phyloP scores from a whole-genome alignment of 2,888 invertebrate species.

The Tenthredo amoena region DNA sequence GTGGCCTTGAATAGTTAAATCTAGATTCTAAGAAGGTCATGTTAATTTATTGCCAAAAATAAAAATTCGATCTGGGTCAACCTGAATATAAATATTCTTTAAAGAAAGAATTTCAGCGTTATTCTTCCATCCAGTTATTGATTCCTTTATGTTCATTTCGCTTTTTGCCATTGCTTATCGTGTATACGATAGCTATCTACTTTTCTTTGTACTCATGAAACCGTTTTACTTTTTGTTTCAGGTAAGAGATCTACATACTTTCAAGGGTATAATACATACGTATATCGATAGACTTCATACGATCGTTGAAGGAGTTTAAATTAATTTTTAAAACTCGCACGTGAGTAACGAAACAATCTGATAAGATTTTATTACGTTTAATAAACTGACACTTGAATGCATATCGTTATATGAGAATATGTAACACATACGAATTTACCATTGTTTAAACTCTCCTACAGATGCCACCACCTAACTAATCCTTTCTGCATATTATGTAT shows the following conservation, averaged over 20 bases:
- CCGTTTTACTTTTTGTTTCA: constrained; percentile 28
- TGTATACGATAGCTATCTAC: background rate
- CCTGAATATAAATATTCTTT: background rate
- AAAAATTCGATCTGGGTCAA: background rate
- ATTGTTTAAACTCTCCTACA: background rate
- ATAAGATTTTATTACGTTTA: background rate
- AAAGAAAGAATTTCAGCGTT: background rate
- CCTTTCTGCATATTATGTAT: background rate
- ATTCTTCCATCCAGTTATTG: background rate
- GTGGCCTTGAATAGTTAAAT: background rate
- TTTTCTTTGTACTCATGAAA: background rate
- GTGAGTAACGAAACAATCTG: background rate
- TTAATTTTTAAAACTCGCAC: background rate
- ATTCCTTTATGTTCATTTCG: no score
- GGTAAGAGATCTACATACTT: constrained; percentile 33
- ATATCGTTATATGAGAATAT: background rate
- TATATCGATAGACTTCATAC: background rate
- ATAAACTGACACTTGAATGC: background rate
- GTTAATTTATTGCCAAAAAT: background rate
- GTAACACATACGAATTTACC: background rate
- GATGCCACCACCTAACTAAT: constrained; percentile 23
- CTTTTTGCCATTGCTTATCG: background rate
- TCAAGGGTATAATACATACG: background rate
- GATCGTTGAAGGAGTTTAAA: background rate
- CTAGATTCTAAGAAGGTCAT: background rate